These are phyloP conservation scores for Flabesymbios commensalis DNA, from an alignment of 2,888 invertebrate genomes.

Conservation along the genomic window DNA sequence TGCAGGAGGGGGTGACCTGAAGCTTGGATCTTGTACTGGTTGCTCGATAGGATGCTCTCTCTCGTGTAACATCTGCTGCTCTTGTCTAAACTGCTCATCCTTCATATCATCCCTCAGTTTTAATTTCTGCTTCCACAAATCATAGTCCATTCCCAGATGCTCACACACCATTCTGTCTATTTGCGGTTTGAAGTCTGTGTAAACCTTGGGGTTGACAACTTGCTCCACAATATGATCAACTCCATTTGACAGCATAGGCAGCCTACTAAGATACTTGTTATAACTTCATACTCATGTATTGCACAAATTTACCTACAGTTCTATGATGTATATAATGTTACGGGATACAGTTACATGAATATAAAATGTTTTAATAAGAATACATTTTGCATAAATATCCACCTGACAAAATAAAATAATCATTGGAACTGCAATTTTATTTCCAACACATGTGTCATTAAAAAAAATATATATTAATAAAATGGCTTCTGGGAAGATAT, in stretches of 20 bases:
- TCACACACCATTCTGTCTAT: conserved; percentile 78
- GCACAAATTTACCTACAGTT: neutral
- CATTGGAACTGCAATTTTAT: too few relatives aligned
- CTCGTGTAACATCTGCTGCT: conserved; percentile 4
- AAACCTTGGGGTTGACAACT: conserved; percentile 91
- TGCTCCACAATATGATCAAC: conserved; percentile 94
- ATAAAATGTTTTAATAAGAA: neutral
- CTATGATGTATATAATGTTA: neutral
- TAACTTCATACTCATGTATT: neutral
- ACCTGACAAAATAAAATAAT: too few relatives aligned
- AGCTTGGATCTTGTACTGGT: too few relatives aligned
- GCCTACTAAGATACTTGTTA: conserved; percentile 66
- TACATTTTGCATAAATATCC: too few relatives aligned
- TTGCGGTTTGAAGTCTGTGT: conserved; percentile 83
- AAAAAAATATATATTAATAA: too few relatives aligned
- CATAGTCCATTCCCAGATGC: conserved; percentile 75
- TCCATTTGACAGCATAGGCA: conserved; percentile 85
- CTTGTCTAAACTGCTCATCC: conserved; percentile 14
- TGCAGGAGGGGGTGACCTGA: too few relatives aligned
- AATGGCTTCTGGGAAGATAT: too few relatives aligned
- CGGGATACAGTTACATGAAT: neutral
- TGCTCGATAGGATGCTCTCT: too few relatives aligned
- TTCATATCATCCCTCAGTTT: neutral
- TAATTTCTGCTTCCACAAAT: conserved; percentile 34
- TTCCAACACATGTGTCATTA: too few relatives aligned